Evolutionary conservation across 2,888 invertebrate genomes (phyloP).

Genomic region (Ormyrus nitidulus): DNA sequence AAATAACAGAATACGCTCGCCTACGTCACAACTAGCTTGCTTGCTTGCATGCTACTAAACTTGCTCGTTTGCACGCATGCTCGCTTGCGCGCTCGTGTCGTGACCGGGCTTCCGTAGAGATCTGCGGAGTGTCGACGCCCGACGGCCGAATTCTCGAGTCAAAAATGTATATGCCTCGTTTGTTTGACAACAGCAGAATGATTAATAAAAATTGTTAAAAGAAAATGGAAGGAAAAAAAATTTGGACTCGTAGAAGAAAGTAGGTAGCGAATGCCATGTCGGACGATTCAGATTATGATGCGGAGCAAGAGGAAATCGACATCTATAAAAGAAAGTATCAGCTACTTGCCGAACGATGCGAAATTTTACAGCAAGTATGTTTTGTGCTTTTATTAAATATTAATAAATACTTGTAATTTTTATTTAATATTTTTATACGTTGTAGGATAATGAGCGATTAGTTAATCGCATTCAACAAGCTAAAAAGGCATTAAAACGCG

Average conservation of each 20-base stretch:
- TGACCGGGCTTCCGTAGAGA: too few relatives aligned
- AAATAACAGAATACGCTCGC: too few relatives aligned
- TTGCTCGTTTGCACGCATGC: too few relatives aligned
- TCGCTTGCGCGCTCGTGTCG: too few relatives aligned
- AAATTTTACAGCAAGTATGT: slow-evolving; percentile 81
- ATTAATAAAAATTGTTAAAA: not conserved
- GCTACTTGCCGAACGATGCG: slow-evolving; percentile 84
- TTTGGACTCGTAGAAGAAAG: not conserved
- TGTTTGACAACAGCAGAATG: too few relatives aligned
- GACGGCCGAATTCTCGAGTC: too few relatives aligned
- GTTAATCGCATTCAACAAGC: slow-evolving; percentile 84
- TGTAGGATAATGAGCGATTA: slow-evolving; percentile 84
- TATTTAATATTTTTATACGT: slow-evolving; percentile 51
- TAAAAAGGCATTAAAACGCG: slow-evolving; percentile 82
- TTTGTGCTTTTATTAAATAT: slow-evolving; percentile 17
- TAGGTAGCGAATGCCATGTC: slow-evolving; percentile 73
- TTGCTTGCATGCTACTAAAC: too few relatives aligned
- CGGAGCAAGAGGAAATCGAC: slow-evolving; percentile 79
- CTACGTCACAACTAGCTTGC: too few relatives aligned
- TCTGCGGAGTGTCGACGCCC: too few relatives aligned
- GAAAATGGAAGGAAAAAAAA: slow-evolving; percentile 2
- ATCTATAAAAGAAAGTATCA: slow-evolving; percentile 86
- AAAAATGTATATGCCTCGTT: too few relatives aligned
- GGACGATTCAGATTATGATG: slow-evolving; percentile 80
- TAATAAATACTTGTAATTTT: not conserved